A percentile compares a stretch with the other conserved stretches of the same genome.
These are phyloP conservation scores for Pipistrellus pygmaeus DNA, from an alignment of 2,797 vertebrate species.

Conservation along the genomic window DNA sequence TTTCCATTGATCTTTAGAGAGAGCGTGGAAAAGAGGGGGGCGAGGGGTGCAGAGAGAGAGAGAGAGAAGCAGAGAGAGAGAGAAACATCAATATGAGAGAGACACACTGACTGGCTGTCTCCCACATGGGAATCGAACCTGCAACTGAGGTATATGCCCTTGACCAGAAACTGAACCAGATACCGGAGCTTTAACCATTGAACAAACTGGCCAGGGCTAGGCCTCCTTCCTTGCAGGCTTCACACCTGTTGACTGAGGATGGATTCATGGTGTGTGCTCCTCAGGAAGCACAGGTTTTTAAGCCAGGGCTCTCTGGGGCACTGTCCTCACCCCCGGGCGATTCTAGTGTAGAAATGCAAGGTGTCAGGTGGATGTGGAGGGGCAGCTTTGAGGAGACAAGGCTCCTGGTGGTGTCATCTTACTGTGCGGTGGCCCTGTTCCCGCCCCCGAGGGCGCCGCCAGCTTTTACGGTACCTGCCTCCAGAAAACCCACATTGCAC, in stretches of 20 bases:
- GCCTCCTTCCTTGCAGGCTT: background rate
- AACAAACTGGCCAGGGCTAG: too few relatives aligned
- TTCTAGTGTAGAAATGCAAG: background rate
- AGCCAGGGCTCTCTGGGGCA: background rate
- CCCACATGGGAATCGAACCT: too few relatives aligned
- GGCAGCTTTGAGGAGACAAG: background rate
- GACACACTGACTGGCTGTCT: too few relatives aligned
- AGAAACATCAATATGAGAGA: too few relatives aligned
- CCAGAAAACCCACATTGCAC: background rate
- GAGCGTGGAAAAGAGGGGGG: too few relatives aligned
- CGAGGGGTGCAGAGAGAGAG: too few relatives aligned
- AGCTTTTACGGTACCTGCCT: background rate
- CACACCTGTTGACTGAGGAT: background rate
- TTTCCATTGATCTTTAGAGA: too few relatives aligned
- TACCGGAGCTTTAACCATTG: too few relatives aligned
- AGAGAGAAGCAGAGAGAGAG: too few relatives aligned
- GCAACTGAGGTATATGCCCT: too few relatives aligned
- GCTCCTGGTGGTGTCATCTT: background rate
- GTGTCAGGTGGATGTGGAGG: background rate
- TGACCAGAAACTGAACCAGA: too few relatives aligned
- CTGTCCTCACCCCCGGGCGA: background rate
- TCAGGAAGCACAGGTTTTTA: background rate
- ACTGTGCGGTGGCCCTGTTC: background rate
- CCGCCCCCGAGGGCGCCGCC: background rate
- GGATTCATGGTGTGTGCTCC: fast-evolving